Evolutionary conservation across 2,113 vertebrate species (phyloP).

Genomic region (Pica pica): DNA sequence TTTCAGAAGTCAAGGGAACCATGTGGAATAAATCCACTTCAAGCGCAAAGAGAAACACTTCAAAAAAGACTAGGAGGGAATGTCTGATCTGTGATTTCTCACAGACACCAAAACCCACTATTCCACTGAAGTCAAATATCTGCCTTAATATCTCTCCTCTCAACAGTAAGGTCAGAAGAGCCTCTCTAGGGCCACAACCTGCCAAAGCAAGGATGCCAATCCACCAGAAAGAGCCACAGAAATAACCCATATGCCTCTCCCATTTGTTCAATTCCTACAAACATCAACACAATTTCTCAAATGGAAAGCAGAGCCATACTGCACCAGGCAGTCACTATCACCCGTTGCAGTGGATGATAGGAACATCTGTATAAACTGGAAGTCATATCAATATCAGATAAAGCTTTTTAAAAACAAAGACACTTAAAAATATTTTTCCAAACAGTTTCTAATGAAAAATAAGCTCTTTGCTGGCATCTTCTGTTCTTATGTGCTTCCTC

Average conservation of each 20-base stretch:
- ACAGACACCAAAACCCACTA: not conserved
- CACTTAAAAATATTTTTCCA: not conserved
- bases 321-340: rapidly evolving
- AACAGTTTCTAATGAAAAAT: not conserved
- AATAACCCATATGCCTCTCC: not conserved
- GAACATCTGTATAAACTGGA: not conserved
- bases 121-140: not conserved
- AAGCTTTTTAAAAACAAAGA: not conserved
- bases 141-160: not conserved
- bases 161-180: not conserved
- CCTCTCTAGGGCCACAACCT: not conserved
- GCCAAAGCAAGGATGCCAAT: not conserved
- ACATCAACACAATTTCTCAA: rapidly evolving
- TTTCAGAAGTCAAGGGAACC: not conserved
- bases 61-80: not conserved
- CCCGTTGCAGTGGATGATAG: not conserved
- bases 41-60: not conserved
- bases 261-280: not conserved
- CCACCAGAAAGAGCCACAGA: not conserved
- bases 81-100: not conserved
- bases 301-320: not conserved
- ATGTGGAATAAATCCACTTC: not conserved
- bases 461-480: not conserved
- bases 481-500: not conserved
- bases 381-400: not conserved